Base-by-base conservation (phyloP, 2,888 invertebrate species). In the Aelia acuminata region DNA sequence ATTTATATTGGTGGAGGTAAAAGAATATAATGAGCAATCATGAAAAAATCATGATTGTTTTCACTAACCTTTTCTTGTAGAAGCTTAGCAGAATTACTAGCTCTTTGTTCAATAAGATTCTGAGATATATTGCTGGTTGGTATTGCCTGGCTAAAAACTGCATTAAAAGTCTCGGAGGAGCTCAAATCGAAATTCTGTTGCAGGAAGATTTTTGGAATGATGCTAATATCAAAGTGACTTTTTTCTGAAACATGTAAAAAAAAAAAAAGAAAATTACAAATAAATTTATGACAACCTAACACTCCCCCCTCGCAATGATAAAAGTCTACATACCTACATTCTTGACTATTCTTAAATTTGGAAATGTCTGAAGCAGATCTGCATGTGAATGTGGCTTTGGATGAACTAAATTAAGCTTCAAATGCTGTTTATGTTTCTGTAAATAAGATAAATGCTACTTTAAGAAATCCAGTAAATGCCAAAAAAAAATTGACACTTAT, bases 121-220 rank as follows among this genome's bases (percentile, higher is more conserved):
- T 63, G 88, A 15, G 84, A 48, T n/a, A 75, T 88, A 48, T 84
- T 80, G 84, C 80, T 88, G 22, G 85, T 88, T 18, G 88, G 57
- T 20, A 89, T 43, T 26, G 89, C 75, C 91, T 94, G 96, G 84
- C 96, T 96, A 93, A 98, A 98, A 50, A 98, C 97, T 91, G 96
- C 94, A 90, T 95, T 95, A 92, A 98, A 98, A 88, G 96, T 96
- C 91, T 95, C 94, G 53, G 95, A 94, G 92, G 97, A 95, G 92
- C 96, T 96, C 87, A 98, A 93, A 91, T 96, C 95, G 91, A 98
- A 95, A 89, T 95, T 94, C 63, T 95, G 95, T 91, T 96, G 95
- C 91, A 97, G 94, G 93, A 98, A 98, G 91, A 98, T 96, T 92
- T 95, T 95, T 89, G 98, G 98, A 91, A 98, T 96, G 89, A 94